A percentile compares a stretch with the other conserved stretches of the same genome.
Evolutionary conservation across 2,888 invertebrate species (phyloP).

Genomic region (Aphrophora alni): DNA sequence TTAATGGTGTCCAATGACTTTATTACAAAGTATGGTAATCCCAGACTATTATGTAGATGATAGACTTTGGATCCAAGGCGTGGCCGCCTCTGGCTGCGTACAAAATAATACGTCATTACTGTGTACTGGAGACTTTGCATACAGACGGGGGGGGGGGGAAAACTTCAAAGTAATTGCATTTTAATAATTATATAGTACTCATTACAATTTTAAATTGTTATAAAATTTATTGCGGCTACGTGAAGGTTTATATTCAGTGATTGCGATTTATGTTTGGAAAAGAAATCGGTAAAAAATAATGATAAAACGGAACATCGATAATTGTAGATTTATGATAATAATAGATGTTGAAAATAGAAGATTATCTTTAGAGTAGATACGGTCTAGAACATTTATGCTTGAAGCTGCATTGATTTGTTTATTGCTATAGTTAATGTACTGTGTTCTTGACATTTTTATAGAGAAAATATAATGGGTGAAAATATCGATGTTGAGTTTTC

Average conservation of each 20-base stretch:
- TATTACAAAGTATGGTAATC: slow-evolving; percentile 32
- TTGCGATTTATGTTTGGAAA: neutral
- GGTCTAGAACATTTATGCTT: no score
- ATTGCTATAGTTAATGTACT: no score
- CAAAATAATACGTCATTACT: slow-evolving; percentile 36
- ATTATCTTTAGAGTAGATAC: neutral
- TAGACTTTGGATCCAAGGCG: slow-evolving; percentile 12
- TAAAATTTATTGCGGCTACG: neutral
- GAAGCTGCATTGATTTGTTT: neutral
- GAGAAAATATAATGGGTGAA: no score
- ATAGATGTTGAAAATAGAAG: neutral
- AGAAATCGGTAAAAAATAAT: neutral
- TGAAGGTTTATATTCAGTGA: neutral
- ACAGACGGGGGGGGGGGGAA: neutral
- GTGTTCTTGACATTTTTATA: no score
- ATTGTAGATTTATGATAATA: neutral
- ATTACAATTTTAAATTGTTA: slow-evolving; percentile 30
- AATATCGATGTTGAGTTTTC: no score
- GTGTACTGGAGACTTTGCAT: neutral
- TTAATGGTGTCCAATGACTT: slow-evolving; percentile 33
- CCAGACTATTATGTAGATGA: slow-evolving; percentile 34
- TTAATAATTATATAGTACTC: slow-evolving; percentile 34
- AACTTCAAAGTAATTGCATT: slow-evolving; percentile 29
- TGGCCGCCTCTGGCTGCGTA: slow-evolving; percentile 18
- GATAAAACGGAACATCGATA: neutral